Evolutionary conservation across 2,797 vertebrate species (phyloP), one percentile per base, ranked within the genome.

Genomic region (Neosilurus hyrtlii): DNA sequence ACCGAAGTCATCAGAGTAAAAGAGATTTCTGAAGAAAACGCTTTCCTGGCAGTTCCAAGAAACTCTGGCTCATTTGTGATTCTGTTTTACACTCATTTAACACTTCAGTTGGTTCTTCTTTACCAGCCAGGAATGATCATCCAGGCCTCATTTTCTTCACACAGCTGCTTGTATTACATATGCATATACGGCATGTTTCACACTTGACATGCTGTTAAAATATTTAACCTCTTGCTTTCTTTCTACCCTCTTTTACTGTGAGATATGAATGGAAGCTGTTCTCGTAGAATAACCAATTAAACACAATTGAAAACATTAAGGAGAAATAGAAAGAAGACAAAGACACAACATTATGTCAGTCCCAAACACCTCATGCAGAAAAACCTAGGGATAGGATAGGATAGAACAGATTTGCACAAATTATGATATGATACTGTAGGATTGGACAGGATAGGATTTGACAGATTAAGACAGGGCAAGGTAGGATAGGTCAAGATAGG

Each of bases 41-140:
- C 66, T 65, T 51, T 62, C 57, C 56, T 63, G 66, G 57, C 57
- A 57, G 35, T 54, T 81, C 67, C 24, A 70, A 56, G 35, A 63
- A 14, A 62, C 8, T 71, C 71, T 75, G 83, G 83, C 61, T 76
- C 72, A 76, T 75, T 83, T 78, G 52, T 26, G 54, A 68, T 77
- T 83, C 71, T 68, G 72, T 67, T 84, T 75, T 68, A 80, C 57
- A 75, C 71, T 73, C 82, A 83, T 84, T 84, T 75, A 81, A 52
- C 37, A 62, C 83, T 76, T 76, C 65, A 54, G 54, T 67, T 56
- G 61, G 24, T 62, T 43, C 62, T 59, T 35, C 70, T 54, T 30
- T 57, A 63, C 63, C 62, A 80, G 77, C 61, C 30, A 72, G 79
- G 30, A 43, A 70, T 71, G 79, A 70, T 84, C 82, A 66, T 80